Evolutionary conservation across 2,113 vertebrate genomes (phyloP), one percentile per base, ranked within the genome.

Genomic region (Tragulus kanchil): DNA sequence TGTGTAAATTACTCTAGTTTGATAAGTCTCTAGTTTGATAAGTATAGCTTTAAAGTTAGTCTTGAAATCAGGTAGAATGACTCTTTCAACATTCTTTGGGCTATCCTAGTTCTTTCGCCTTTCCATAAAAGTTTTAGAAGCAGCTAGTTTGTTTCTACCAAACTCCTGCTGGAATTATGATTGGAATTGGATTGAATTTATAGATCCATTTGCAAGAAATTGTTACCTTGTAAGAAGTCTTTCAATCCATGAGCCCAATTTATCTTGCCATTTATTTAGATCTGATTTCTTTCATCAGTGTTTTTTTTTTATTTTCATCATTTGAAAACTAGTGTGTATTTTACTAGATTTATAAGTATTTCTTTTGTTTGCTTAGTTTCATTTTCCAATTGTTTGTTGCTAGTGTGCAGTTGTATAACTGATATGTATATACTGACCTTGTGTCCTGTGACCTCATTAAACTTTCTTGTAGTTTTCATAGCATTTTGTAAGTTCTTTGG

Each of bases 291-390:
- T 85, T 79, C 26, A 61, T 45, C 28, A 73, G 5, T 59, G 28
- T 86, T 90, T 90, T 94, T 12, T 12, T 82, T 1, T 25, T 59
- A 54, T 81, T 82, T 71, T 89, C 14, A 67, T 73, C 8, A 65
- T 59, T 93, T 54, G 25, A 2, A 4, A 85, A 59, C 42, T 78
- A 52, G 16, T 85, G 19, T 19, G 8, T 71, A 42, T 87, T 67
- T 94, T 91, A 11, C 87, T 86, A 67, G 31, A 62, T 82, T 94
- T 82, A 81, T 87, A 73, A 31, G 8, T 58, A 19, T 78, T 87
- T 65, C 26, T n/a, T 73, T 45, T 45, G 6, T 69, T 50, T 52
- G 8, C 48, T 85, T 48, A 84, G 88, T 50, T 84, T 84, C 6
- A 83, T 1, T 81, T 93, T 81, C 17, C 31, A 64, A 0, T 84